Percentiles rank a stretch among this genome's conserved stretches.
phyloP scores from a whole-genome alignment of 2,888 invertebrate genomes.

The Hydroisotoma schaefferi region DNA sequence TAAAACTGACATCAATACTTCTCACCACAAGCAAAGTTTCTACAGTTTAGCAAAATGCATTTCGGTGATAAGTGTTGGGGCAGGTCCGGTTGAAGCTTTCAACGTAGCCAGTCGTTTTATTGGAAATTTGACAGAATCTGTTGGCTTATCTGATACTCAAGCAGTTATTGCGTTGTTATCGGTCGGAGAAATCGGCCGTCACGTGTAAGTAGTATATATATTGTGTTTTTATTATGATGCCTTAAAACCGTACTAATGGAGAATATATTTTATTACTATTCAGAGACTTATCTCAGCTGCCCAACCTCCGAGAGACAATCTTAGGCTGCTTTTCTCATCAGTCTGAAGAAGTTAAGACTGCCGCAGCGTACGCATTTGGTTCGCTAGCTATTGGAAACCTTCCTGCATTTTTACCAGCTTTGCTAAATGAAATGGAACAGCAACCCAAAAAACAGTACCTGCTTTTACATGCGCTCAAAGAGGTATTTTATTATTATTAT shows the following conservation, averaged over 20 bases:
- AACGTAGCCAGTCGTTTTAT: constrained; percentile 59
- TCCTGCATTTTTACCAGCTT: constrained; percentile 87
- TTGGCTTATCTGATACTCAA: constrained; percentile 68
- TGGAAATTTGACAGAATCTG: constrained; percentile 68
- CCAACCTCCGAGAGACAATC: constrained; percentile 70
- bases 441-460: constrained; percentile 95
- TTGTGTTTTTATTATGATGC: constrained; percentile 7
- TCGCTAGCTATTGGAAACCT: constrained; percentile 95
- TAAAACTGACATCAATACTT: constrained; percentile 50
- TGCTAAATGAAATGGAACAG: constrained; percentile 86
- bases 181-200: constrained; percentile 94
- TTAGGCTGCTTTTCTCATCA: constrained; percentile 83
- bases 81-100: constrained; percentile 68
- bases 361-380: constrained; percentile 94
- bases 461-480: constrained; percentile 92
- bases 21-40: constrained; percentile 71
- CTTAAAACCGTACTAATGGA: background rate
- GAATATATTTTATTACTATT: constrained; percentile 16
- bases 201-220: constrained; percentile 64
- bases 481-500: constrained; percentile 59
- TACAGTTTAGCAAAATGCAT: constrained; percentile 96
- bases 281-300: constrained; percentile 74
- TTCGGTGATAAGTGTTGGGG: constrained; percentile 78
- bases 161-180: constrained; percentile 90
- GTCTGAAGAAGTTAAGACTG: constrained; percentile 88